phyloP scores from a whole-genome alignment of 2,113 vertebrate species.

The Melospiza melodia region DNA sequence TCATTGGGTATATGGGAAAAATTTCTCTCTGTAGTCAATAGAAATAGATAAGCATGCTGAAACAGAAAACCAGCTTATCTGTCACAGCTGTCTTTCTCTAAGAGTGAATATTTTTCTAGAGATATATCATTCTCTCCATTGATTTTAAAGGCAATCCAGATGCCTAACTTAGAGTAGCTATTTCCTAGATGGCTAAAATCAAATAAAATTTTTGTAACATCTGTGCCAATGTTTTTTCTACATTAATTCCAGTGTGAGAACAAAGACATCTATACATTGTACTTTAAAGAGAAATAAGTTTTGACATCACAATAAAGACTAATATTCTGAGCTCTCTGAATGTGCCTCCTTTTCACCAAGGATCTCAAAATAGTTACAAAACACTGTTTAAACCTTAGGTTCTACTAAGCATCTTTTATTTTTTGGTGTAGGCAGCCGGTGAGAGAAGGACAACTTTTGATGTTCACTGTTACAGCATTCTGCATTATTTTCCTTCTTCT shows the following conservation, averaged over 20 bases:
- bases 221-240: not conserved
- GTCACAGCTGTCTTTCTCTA: not conserved
- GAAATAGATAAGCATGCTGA: not conserved
- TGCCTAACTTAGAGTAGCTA: not conserved
- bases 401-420: not conserved
- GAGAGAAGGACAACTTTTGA: not conserved
- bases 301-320: not conserved
- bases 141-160: not conserved
- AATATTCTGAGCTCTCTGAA: not conserved
- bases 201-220: not conserved
- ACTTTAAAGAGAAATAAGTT: not conserved
- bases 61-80: not conserved
- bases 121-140: not conserved
- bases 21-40: not conserved
- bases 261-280: not conserved
- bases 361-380: not conserved
- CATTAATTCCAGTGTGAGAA: not conserved
- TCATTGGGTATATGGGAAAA: not conserved
- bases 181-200: not conserved
- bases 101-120: not conserved
- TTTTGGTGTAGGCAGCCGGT: not conserved
- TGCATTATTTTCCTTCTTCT: not conserved
- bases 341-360: not conserved
- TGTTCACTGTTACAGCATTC: not conserved
- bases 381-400: not conserved